Percentiles rank a stretch among this genome's conserved stretches.
These are phyloP conservation scores for Lamellibrachia luymesi DNA, from an alignment of 1,140 invertebrate genomes.

Conservation along the genomic window DNA sequence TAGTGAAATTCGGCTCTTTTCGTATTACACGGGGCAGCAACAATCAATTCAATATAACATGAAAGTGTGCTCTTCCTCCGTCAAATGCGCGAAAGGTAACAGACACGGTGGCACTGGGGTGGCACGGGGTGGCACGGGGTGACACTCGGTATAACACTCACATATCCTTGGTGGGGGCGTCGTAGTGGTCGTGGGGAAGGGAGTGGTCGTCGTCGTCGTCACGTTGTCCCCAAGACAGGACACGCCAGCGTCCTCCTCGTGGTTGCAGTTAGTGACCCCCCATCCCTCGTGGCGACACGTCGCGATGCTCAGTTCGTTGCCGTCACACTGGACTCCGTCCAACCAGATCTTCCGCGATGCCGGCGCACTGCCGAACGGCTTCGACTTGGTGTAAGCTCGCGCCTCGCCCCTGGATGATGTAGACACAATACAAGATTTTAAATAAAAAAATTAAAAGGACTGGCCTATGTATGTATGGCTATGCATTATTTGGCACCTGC, in stretches of 20 bases:
- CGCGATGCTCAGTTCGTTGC: slow-evolving; percentile 70
- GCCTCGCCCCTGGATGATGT: slow-evolving; percentile 7
- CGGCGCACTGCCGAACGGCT: not conserved
- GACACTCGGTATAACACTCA: not conserved
- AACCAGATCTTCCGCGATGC: slow-evolving; percentile 67
- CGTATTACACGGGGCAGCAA: too few relatives aligned
- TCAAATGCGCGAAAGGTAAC: too few relatives aligned
- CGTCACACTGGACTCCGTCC: slow-evolving; percentile 84
- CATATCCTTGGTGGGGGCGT: slow-evolving; percentile 27
- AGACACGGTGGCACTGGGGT: too few relatives aligned
- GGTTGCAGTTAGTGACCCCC: slow-evolving; percentile 75
- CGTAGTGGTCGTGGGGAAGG: slow-evolving; percentile 8
- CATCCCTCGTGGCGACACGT: slow-evolving; percentile 80
- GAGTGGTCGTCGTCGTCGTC: slow-evolving; percentile 16
- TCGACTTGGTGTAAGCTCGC: not conserved
- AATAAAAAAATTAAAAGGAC: not conserved
- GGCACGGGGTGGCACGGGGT: not conserved
- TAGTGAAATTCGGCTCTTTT: too few relatives aligned
- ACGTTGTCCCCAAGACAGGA: slow-evolving; percentile 18
- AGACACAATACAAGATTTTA: not conserved
- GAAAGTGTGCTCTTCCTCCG: too few relatives aligned
- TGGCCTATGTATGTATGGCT: not conserved
- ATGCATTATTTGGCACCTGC: too few relatives aligned
- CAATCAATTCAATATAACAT: too few relatives aligned
- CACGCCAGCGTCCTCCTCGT: slow-evolving; percentile 27